Base-by-base conservation (phyloP, 2,113 vertebrate species). In the Mionectes macconnelli region DNA sequence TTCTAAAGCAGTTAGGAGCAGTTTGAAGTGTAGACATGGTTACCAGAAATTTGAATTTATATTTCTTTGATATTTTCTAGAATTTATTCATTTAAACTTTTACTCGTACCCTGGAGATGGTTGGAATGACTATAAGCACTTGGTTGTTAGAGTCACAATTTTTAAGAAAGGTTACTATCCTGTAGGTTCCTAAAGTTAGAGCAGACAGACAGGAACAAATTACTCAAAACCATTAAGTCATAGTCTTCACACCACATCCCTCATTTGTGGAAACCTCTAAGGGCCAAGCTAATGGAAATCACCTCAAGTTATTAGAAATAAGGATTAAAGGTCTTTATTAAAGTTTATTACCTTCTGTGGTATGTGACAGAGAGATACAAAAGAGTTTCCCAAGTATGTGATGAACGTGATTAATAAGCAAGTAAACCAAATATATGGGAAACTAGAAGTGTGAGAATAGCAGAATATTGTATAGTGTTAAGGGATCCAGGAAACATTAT, bases 391-490 rank as follows among this genome's bases (percentile, higher is more conserved):
- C 22, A 57, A 47, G 44, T 31, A 19, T 0, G 0, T 28, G 31
- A 49, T 24, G 13, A 70, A 37, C 30, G 0, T 28, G 31, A 49
- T 27, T 13, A 69, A 37, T 35, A 69, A 91, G 45, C 1, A 33
- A 39, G 4, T 67, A 7, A 79, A 10, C 11, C 4, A 80, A 45
- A 86, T 47, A 28, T 25, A 39, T 4, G 3, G 10, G 42, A 45
- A 75, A 75, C 1, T 2, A 50, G 35, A 45, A 63, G 3, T 55
- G 5, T 33, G 10, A 66, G 47, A 22, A 20, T 18, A 57, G 27
- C 6, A n/a, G 4, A 59, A 3, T 8, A 9, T 10, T 0, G 0
- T 31, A 22, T 6, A 4, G 3, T 10, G 4, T 18, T 37, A 78
- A 57, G 12, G 16, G 16, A 44, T 24, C 2, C 37, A 67, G 22